Percentiles rank a stretch among this genome's conserved stretches.
phyloP scores from a whole-genome alignment of 2,797 vertebrate species.

The Pseudochirops corinnae region DNA sequence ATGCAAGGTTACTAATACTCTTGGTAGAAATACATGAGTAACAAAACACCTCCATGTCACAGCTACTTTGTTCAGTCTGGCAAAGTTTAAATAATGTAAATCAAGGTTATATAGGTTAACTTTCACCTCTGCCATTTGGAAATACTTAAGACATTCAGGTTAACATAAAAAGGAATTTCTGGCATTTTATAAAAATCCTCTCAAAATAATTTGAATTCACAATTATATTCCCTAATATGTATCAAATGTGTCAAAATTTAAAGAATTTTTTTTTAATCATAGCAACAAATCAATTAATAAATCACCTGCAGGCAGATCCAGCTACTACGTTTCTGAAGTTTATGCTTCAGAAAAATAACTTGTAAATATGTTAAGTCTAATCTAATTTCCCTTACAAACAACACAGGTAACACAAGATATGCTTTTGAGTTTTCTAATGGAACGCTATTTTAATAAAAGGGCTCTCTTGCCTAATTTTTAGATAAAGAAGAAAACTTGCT shows the following conservation, averaged over 20 bases:
- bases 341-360: slow-evolving; percentile 19
- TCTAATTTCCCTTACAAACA: background rate
- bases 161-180: slow-evolving; percentile 18
- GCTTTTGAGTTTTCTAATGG: background rate
- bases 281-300: slow-evolving; percentile 45
- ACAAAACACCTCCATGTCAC: slow-evolving; percentile 12
- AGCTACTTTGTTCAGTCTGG: background rate
- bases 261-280: slow-evolving; percentile 17
- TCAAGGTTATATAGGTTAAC: background rate
- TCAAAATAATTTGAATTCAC: background rate
- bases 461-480: slow-evolving; percentile 29
- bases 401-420: slow-evolving; percentile 20
- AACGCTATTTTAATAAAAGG: slow-evolving; percentile 52
- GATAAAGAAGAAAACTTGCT: slow-evolving; percentile 83
- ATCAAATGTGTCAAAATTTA: slow-evolving; percentile 33
- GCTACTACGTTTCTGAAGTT: background rate
- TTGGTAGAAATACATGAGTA: background rate
- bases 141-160: slow-evolving; percentile 28
- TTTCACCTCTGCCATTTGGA: slow-evolving; percentile 22
- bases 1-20: background rate
- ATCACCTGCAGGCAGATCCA: slow-evolving; percentile 2
- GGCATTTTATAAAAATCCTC: background rate
- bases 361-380: background rate
- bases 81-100: slow-evolving; percentile 44
- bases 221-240: slow-evolving; percentile 37